Conservation (phyloP, 1,140 invertebrate genomes). For the Bombus picipes region DNA sequence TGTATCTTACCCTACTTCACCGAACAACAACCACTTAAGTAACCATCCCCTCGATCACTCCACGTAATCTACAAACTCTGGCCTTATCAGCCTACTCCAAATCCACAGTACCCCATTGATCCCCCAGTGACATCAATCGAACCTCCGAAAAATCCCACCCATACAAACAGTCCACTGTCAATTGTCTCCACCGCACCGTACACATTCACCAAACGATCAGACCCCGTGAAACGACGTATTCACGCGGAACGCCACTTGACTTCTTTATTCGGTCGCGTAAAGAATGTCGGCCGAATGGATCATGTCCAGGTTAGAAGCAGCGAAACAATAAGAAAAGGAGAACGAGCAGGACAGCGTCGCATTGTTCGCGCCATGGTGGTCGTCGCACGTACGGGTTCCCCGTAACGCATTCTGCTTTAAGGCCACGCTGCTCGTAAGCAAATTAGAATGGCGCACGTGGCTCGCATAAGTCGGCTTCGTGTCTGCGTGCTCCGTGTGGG, state of each 20-base stretch:
- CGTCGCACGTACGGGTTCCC: conserved; percentile 60
- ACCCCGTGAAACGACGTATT: neutral
- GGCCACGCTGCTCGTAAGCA: conserved; percentile 73
- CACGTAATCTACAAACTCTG: neutral
- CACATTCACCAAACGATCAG: neutral
- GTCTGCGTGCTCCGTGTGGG: conserved; percentile 57
- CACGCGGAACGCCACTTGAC: conserved; percentile 37
- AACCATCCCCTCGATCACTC: neutral
- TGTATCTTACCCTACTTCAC: neutral
- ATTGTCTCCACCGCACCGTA: neutral
- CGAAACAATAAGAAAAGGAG: conserved; percentile 52
- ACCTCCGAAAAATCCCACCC: neutral
- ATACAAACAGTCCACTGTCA: neutral
- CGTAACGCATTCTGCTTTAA: conserved; percentile 72
- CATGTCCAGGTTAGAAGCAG: conserved; percentile 29
- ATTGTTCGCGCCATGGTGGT: conserved; percentile 66
- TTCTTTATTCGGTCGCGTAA: conserved; percentile 30
- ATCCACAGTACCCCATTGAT: neutral
- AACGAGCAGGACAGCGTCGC: conserved; percentile 53
- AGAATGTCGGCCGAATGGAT: conserved; percentile 29
- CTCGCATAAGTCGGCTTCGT: conserved; percentile 73
- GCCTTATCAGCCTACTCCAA: conserved; percentile 6
- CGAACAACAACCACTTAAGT: neutral
- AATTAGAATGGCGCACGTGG: conserved; percentile 78
- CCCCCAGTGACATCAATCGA: neutral